Percentiles rank a stretch among this genome's conserved stretches.
These are phyloP conservation scores for Brevimyrus niger DNA, from an alignment of 2,113 vertebrate genomes.

Conservation along the genomic window DNA sequence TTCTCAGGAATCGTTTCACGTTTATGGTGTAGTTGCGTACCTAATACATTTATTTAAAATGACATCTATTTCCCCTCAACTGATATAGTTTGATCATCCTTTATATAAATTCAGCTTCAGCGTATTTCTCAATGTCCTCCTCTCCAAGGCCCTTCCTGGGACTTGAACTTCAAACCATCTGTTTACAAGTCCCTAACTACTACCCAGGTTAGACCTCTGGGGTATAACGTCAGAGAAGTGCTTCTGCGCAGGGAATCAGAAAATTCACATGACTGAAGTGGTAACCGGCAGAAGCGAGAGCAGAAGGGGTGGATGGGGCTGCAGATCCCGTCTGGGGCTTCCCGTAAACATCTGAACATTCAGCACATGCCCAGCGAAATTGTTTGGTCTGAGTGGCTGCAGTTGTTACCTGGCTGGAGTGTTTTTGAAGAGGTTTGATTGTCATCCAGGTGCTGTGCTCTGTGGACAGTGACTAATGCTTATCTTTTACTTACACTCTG, in stretches of 20 bases:
- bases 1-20: neutral
- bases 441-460: slow-evolving; percentile 21
- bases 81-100: neutral
- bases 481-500: neutral
- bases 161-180: neutral
- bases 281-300: neutral
- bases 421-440: slow-evolving; percentile 37
- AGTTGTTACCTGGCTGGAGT: slow-evolving; percentile 35
- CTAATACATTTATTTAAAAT: neutral
- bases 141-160: neutral
- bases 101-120: neutral
- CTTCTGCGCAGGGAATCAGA: neutral
- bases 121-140: neutral
- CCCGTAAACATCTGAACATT: neutral
- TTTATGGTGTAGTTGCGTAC: neutral
- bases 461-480: neutral
- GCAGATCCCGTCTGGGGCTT: neutral
- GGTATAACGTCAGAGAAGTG: neutral
- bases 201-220: neutral
- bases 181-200: neutral
- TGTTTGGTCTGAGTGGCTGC: neutral
- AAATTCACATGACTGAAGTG: neutral
- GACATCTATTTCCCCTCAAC: neutral
- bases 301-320: neutral
- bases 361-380: neutral